Conservation (phyloP, 2,888 invertebrate species). For the Prenolepis imparis region DNA sequence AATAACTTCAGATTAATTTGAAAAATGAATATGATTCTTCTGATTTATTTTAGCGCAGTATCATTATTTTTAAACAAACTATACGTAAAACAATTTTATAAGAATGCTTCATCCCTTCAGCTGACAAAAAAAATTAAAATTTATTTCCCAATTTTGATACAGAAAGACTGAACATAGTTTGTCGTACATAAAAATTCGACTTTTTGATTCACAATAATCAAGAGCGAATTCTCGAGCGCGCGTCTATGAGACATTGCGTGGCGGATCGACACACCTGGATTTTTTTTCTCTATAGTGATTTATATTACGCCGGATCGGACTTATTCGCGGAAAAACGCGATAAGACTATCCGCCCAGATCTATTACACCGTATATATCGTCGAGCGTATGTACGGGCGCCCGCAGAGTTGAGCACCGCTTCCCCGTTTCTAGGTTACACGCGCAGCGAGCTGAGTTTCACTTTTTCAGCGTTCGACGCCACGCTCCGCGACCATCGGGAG, state of each 20-base stretch:
- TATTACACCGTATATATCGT: slow-evolving; percentile 39
- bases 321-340: slow-evolving; percentile 26
- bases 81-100: background rate
- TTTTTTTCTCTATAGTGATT: slow-evolving; percentile 1
- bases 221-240: background rate
- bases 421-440: slow-evolving; percentile 86
- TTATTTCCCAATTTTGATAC: background rate
- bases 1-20: background rate
- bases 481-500: slow-evolving; percentile 80
- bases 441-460: slow-evolving; percentile 86
- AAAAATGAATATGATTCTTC: too few relatives aligned
- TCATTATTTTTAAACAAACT: background rate
- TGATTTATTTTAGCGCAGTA: slow-evolving; percentile 16
- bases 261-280: slow-evolving; percentile 60
- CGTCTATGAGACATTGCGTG: slow-evolving; percentile 23
- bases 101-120: background rate
- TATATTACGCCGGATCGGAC: background rate
- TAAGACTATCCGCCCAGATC: slow-evolving; percentile 45
- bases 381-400: slow-evolving; percentile 65
- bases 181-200: background rate
- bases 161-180: background rate
- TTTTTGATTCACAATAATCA: background rate
- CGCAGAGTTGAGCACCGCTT: slow-evolving; percentile 84
- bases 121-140: background rate
- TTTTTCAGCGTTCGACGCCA: slow-evolving; percentile 85